A percentile compares a stretch with the other conserved stretches of the same genome.
These are phyloP conservation scores for Papilio aristodemus DNA, from an alignment of 1,140 invertebrate genomes.

Conservation along the genomic window DNA sequence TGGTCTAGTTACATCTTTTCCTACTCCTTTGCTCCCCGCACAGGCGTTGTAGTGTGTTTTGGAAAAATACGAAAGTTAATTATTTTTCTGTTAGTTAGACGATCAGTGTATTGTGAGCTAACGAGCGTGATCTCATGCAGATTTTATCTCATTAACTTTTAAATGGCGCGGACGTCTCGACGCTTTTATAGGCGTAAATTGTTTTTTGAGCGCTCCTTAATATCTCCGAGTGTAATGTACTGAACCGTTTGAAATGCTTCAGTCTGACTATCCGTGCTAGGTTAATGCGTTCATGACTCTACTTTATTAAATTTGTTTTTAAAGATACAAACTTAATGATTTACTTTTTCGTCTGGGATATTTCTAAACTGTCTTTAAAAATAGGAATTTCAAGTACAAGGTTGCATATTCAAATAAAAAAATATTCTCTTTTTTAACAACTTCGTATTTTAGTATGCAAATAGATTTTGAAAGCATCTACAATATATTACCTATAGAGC, in stretches of 20 bases:
- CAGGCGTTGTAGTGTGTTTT: no score
- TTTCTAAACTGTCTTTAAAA: no score
- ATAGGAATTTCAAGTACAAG: no score
- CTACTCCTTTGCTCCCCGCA: no score
- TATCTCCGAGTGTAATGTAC: constrained; percentile 13
- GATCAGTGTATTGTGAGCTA: neutral
- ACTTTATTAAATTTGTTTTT: neutral
- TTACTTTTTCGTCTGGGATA: no score
- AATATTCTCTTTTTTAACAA: no score
- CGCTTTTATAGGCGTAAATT: constrained; percentile 15
- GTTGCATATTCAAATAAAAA: no score
- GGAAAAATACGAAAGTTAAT: neutral
- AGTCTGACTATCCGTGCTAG: no score
- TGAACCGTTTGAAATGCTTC: neutral
- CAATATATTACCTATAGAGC: neutral
- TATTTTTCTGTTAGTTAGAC: neutral
- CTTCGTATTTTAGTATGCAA: no score
- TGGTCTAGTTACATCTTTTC: no score
- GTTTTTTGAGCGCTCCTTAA: neutral
- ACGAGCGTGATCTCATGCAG: constrained; percentile 7
- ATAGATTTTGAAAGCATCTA: no score
- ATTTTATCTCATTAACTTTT: constrained; percentile 12
- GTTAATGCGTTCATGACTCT: neutral
- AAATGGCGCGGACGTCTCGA: neutral
- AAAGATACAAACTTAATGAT: no score